Percentiles rank a stretch among this genome's conserved stretches.
phyloP scores from a whole-genome alignment of 2,888 invertebrate species.

The Neria commutata region DNA sequence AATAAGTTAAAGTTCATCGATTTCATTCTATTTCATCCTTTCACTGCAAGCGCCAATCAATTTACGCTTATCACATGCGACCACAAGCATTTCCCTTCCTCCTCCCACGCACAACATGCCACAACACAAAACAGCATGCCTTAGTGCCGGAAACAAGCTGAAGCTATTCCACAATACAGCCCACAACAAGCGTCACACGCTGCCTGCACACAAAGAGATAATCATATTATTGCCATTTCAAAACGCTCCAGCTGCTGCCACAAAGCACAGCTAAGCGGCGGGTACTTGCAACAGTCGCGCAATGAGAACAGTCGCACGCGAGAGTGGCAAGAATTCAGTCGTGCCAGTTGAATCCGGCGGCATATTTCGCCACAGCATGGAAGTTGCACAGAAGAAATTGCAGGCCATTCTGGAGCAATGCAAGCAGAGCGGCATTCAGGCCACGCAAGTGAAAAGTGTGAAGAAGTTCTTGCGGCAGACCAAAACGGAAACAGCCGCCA shows the following conservation, averaged over 20 bases:
- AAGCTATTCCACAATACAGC: not conserved
- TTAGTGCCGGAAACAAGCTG: no score
- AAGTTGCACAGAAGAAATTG: constrained; percentile 32
- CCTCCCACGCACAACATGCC: not conserved
- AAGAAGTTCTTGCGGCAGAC: constrained; percentile 25
- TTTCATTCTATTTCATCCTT: not conserved
- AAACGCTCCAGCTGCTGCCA: no score
- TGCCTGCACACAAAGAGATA: constrained; percentile 44
- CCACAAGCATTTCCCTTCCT: no score
- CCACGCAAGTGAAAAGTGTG: constrained; percentile 22
- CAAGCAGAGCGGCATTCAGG: constrained; percentile 20
- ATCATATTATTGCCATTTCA: constrained; percentile 51
- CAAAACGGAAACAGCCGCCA: constrained; percentile 6
- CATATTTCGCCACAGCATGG: constrained; percentile 31
- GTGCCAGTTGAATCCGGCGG: not conserved
- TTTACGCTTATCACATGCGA: constrained; percentile 46
- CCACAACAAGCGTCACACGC: constrained; percentile 20
- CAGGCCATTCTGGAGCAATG: constrained; percentile 37
- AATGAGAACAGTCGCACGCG: constrained; percentile 6
- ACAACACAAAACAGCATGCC: not conserved
- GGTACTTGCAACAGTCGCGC: not conserved
- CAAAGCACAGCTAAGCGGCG: constrained; percentile 15
- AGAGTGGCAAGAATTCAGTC: constrained; percentile 9
- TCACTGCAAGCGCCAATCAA: constrained; percentile 18
- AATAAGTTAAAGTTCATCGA: no score